These are phyloP conservation scores for Ametastegia equiseti DNA, from an alignment of 2,888 invertebrate genomes.

Conservation along the genomic window DNA sequence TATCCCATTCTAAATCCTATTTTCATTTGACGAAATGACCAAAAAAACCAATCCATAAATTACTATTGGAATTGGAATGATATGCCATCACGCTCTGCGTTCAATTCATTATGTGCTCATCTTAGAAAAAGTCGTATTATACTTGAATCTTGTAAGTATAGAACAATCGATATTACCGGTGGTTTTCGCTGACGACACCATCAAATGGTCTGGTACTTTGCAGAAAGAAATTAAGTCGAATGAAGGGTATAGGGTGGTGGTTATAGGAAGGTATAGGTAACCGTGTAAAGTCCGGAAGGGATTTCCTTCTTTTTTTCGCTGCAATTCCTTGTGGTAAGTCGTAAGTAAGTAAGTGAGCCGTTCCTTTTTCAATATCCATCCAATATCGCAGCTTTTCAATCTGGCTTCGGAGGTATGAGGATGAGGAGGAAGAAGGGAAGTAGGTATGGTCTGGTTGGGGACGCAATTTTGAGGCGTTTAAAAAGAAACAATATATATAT, in stretches of 20 bases:
- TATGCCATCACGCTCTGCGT: no score
- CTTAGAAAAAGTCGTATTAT: no score
- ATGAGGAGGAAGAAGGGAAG: no score
- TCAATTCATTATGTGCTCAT: no score
- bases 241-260: not conserved
- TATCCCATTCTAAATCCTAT: no score
- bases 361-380: constrained; percentile 34
- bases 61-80: no score
- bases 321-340: constrained; percentile 24
- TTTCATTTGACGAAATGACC: no score
- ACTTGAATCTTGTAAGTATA: no score
- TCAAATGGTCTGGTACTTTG: not conserved
- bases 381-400: constrained; percentile 34
- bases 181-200: not conserved
- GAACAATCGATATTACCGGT: not conserved
- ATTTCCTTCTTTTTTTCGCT: not conserved
- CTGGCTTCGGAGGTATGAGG: not conserved
- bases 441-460: constrained; percentile 1
- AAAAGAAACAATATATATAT: constrained; percentile 38
- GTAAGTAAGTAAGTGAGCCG: constrained; percentile 16
- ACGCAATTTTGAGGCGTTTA: constrained; percentile 32
- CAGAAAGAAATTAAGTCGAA: not conserved
- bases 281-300: not conserved
- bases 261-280: no score
- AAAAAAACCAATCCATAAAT: no score